Evolutionary conservation across 1,140 invertebrate genomes (phyloP).

Genomic region (Aphelenchoides besseyi): DNA sequence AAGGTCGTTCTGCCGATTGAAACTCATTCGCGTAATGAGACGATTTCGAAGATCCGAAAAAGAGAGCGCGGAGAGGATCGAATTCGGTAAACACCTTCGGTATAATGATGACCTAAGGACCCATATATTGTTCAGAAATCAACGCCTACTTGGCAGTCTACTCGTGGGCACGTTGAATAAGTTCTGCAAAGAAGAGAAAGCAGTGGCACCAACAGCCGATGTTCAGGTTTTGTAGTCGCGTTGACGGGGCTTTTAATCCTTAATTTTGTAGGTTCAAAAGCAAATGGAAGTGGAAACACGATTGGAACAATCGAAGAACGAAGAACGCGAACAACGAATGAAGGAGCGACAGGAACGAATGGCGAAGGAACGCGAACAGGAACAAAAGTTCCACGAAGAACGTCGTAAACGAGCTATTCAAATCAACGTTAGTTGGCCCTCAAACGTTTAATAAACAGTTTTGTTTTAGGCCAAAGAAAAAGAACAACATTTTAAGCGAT

Average conservation of each 20-base stretch:
- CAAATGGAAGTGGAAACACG: conserved; percentile 84
- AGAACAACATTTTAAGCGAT: conserved; percentile 75
- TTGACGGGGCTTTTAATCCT: conserved; percentile 28
- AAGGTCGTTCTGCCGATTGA: background rate
- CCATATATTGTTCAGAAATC: conserved; percentile 69
- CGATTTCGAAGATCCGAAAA: background rate
- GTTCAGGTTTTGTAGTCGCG: conserved; percentile 27
- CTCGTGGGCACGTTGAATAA: conserved; percentile 83
- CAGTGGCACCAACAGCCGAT: conserved; percentile 29
- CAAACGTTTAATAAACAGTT: conserved; percentile 7
- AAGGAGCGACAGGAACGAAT: conserved; percentile 81
- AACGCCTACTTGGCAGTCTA: conserved; percentile 88
- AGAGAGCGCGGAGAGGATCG: background rate
- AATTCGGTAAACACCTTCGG: background rate
- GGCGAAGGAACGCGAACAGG: conserved; percentile 77
- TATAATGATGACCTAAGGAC: background rate
- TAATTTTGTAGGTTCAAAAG: conserved; percentile 71
- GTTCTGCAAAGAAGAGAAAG: conserved; percentile 88
- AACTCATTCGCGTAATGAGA: conserved; percentile 6
- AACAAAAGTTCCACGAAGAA: conserved; percentile 80
- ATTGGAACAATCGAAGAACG: conserved; percentile 81
- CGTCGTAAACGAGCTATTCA: conserved; percentile 81
- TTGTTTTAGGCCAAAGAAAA: conserved; percentile 72
- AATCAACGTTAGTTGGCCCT: conserved; percentile 29
- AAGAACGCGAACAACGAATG: conserved; percentile 79